Evolutionary conservation across 1,140 invertebrate genomes (phyloP).

Genomic region (Cheumatopsyche charites): DNA sequence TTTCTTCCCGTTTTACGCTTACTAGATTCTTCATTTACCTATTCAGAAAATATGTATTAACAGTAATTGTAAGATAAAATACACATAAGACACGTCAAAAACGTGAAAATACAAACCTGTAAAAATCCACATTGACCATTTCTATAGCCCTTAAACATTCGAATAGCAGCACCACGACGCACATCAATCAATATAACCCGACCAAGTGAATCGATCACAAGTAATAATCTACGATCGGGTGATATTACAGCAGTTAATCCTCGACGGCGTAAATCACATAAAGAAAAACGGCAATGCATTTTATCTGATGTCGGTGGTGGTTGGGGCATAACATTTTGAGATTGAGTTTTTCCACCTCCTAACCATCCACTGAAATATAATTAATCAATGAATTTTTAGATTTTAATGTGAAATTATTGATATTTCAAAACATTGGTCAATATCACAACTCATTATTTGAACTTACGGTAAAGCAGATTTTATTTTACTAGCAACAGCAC

Average conservation of each 20-base stretch:
- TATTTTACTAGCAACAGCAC: conserved; percentile 86
- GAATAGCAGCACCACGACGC: conserved; percentile 75
- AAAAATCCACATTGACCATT: conserved; percentile 93
- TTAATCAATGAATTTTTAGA: conserved; percentile 12
- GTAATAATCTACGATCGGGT: conserved; percentile 80
- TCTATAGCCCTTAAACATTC: conserved; percentile 94
- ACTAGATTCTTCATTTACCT: conserved; percentile 53
- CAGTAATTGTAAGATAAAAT: conserved; percentile 56
- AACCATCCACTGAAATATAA: conserved; percentile 63
- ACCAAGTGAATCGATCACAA: conserved; percentile 84
- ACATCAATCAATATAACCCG: conserved; percentile 86
- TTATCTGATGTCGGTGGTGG: conserved; percentile 65
- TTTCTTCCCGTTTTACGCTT: conserved; percentile 56
- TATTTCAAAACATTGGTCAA: conserved; percentile 21
- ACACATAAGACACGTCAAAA: conserved; percentile 29
- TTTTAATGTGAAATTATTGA: conserved; percentile 15
- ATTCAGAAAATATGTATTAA: conserved; percentile 50
- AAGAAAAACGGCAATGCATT: conserved; percentile 76
- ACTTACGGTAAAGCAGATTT: conserved; percentile 85
- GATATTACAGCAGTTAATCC: conserved; percentile 77
- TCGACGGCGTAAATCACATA: conserved; percentile 81
- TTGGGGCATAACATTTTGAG: conserved; percentile 55
- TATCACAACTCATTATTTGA: not conserved
- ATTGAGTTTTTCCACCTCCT: conserved; percentile 61
- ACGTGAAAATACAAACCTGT: conserved; percentile 62